phyloP scores from a whole-genome alignment of 2,888 invertebrate species.

The Lissonota sp. region DNA sequence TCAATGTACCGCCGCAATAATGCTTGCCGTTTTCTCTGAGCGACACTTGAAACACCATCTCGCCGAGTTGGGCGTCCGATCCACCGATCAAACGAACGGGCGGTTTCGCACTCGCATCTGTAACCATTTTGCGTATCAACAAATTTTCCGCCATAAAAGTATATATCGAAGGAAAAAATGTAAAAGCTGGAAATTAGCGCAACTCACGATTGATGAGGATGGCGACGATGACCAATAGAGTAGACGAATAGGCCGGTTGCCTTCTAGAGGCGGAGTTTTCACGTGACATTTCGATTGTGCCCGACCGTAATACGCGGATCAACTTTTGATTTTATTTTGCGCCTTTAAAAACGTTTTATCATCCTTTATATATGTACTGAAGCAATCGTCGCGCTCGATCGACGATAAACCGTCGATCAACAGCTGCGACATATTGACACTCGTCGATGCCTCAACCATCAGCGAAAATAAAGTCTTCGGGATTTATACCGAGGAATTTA shows the following conservation, averaged over 20 bases:
- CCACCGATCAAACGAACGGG: constrained; percentile 48
- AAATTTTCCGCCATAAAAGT: no score
- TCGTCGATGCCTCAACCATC: constrained; percentile 18
- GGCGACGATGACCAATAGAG: constrained; percentile 13
- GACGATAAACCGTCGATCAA: neutral
- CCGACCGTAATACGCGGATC: neutral
- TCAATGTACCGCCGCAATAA: constrained; percentile 73
- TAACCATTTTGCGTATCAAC: neutral
- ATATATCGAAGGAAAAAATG: no score
- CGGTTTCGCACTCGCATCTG: constrained; percentile 31
- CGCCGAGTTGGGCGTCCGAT: constrained; percentile 58
- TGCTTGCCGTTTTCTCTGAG: constrained; percentile 65
- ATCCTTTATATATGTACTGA: constrained; percentile 48
- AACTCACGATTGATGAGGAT: constrained; percentile 32
- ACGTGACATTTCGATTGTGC: constrained; percentile 14
- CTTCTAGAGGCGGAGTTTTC: constrained; percentile 11
- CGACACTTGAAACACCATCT: constrained; percentile 72
- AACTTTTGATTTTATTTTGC: constrained; percentile 23
- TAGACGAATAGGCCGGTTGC: neutral
- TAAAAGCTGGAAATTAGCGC: neutral
- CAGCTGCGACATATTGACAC: constrained; percentile 51
- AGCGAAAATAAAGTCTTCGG: no score
- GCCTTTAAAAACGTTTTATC: constrained; percentile 9
- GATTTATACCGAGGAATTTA: no score
- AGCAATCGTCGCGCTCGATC: neutral